phyloP scores from a whole-genome alignment of 2,888 invertebrate species.

The Drosophila sordidapex region DNA sequence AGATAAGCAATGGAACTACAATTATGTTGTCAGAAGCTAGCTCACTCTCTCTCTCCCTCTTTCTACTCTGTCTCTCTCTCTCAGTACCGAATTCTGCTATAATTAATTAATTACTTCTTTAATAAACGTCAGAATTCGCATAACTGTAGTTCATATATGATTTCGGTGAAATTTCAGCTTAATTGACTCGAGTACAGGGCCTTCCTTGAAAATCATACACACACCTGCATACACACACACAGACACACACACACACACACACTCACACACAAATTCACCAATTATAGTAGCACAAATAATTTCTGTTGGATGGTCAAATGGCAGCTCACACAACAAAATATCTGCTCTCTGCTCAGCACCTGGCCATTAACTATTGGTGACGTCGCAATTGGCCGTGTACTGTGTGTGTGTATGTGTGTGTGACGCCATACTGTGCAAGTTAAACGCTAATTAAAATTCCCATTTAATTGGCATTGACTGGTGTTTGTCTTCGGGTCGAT shows the following conservation, averaged over 20 bases:
- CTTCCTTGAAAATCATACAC: not conserved
- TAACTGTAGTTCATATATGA: not conserved
- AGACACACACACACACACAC: not conserved
- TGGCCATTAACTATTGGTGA: slow-evolving; percentile 17
- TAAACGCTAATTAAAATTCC: slow-evolving; percentile 80
- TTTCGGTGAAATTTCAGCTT: not conserved
- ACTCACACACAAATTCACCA: slow-evolving; percentile 3
- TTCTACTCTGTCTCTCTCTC: not conserved
- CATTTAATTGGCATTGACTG: slow-evolving; percentile 80
- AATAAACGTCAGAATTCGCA: not conserved
- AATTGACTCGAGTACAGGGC: not conserved
- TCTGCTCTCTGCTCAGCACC: not conserved
- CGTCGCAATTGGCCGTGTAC: slow-evolving; percentile 5
- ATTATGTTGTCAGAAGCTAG: not conserved
- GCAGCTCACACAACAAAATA: not conserved
- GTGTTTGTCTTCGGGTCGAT: slow-evolving; percentile 76
- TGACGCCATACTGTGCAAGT: slow-evolving; percentile 70
- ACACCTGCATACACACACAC: not conserved
- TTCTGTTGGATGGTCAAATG: not conserved
- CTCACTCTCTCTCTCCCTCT: not conserved
- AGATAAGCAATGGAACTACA: not conserved
- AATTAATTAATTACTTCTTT: slow-evolving; percentile 6
- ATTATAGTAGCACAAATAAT: slow-evolving; percentile 13
- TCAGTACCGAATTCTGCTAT: not conserved
- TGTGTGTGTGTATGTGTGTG: not conserved